A percentile compares a stretch with the other conserved stretches of the same genome.
Conservation (phyloP, 1,140 invertebrate species). For the Tetramorium parvispinum region DNA sequence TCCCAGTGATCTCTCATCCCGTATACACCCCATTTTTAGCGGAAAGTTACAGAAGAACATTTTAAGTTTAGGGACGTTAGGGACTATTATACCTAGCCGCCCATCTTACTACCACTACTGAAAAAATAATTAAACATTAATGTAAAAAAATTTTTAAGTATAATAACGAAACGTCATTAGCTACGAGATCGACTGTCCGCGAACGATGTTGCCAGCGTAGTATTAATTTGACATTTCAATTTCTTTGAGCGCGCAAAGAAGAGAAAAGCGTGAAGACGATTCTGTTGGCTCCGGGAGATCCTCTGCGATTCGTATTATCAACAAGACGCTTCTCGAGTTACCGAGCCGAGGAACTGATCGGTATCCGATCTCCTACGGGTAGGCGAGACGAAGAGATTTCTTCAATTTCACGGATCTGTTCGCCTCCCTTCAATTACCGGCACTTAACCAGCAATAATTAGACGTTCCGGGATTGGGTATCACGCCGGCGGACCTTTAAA, state of each 20-base stretch:
- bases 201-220: slow-evolving; percentile 7
- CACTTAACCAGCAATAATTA: slow-evolving; percentile 84
- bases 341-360: slow-evolving; percentile 64
- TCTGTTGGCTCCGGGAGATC: slow-evolving; percentile 41
- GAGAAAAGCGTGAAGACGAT: slow-evolving; percentile 36
- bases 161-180: neutral
- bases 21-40: no score
- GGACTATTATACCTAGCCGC: no score
- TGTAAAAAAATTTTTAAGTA: neutral
- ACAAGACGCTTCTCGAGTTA: slow-evolving; percentile 64
- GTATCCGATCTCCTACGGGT: slow-evolving; percentile 70
- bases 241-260: slow-evolving; percentile 54
- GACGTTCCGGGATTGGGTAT: slow-evolving; percentile 78
- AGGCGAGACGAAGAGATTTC: slow-evolving; percentile 73
- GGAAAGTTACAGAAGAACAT: no score
- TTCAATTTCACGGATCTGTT: slow-evolving; percentile 82
- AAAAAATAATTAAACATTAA: neutral
- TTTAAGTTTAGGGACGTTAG: no score
- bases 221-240: slow-evolving; percentile 71
- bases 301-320: slow-evolving; percentile 70
- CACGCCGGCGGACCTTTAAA: slow-evolving; percentile 77
- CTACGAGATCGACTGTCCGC: neutral
- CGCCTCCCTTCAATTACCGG: slow-evolving; percentile 81
- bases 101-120: neutral
- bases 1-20: no score